Conservation (phyloP, 2,888 invertebrate genomes). For the Tolmerus cingulatus region DNA sequence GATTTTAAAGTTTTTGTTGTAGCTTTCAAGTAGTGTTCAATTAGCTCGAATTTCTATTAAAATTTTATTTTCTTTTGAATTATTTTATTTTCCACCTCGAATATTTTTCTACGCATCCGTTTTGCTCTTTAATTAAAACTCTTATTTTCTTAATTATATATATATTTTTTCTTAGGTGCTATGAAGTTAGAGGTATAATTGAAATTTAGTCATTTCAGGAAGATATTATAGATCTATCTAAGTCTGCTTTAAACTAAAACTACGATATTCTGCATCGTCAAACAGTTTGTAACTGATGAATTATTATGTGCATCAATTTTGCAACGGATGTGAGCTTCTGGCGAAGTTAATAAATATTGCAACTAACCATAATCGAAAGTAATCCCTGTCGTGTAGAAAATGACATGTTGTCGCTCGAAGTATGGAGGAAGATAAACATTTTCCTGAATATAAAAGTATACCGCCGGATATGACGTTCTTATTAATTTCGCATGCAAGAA, state of each 20-base stretch:
- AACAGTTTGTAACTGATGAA: not conserved
- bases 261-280: not conserved
- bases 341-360: slow-evolving; percentile 5
- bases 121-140: no score
- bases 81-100: no score
- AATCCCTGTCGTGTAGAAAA: slow-evolving; percentile 22
- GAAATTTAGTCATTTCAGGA: not conserved
- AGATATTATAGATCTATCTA: not conserved
- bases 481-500: not conserved
- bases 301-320: slow-evolving; percentile 1
- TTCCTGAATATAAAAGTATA: slow-evolving; percentile 20
- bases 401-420: not conserved
- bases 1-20: no score
- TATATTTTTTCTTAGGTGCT: no score
- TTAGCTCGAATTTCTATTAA: no score
- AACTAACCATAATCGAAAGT: slow-evolving; percentile 28
- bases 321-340: not conserved
- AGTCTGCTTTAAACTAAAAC: not conserved
- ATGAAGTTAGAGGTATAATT: no score
- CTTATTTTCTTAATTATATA: no score
- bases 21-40: no score
- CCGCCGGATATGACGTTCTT: slow-evolving; percentile 10
- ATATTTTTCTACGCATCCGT: no score
- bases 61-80: no score
- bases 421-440: slow-evolving; percentile 25